Percentiles rank a stretch among this genome's conserved stretches.
Evolutionary conservation across 2,113 vertebrate species (phyloP).

Genomic region (Apodemus speciosus): DNA sequence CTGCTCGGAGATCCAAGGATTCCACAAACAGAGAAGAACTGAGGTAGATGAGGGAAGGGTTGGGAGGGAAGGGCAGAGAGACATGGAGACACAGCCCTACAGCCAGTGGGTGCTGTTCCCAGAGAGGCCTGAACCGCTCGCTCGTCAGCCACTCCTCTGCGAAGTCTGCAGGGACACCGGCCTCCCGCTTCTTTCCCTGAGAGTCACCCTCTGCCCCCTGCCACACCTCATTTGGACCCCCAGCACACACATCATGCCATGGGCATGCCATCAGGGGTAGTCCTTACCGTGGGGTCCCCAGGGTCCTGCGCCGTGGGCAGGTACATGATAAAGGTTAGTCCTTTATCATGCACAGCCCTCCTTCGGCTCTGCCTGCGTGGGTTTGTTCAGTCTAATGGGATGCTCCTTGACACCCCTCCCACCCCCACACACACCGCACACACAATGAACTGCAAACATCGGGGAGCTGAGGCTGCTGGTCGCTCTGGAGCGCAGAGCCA

Average conservation of each 20-base stretch:
- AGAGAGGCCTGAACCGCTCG: background rate
- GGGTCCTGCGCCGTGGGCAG: constrained; percentile 12
- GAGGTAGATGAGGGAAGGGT: background rate
- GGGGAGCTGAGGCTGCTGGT: background rate
- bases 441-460: background rate
- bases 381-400: constrained; percentile 19
- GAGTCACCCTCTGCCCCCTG: background rate
- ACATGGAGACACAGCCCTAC: background rate
- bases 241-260: too few relatives aligned
- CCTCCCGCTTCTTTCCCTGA: background rate
- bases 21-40: background rate
- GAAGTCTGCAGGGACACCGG: background rate
- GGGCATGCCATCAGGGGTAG: background rate
- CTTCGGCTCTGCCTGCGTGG: constrained; percentile 25
- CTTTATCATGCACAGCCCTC: background rate
- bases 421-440: background rate
- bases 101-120: background rate
- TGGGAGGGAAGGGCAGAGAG: background rate
- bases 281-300: constrained; percentile 48
- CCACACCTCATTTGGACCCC: background rate
- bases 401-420: constrained; percentile 29
- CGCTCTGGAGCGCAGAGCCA: background rate
- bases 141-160: background rate
- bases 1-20: background rate
- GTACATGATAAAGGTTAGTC: constrained; percentile 21